Evolutionary conservation across 2,797 vertebrate species (phyloP), one percentile per base, ranked within the genome.

Genomic region (Clarias laeviceps): DNA sequence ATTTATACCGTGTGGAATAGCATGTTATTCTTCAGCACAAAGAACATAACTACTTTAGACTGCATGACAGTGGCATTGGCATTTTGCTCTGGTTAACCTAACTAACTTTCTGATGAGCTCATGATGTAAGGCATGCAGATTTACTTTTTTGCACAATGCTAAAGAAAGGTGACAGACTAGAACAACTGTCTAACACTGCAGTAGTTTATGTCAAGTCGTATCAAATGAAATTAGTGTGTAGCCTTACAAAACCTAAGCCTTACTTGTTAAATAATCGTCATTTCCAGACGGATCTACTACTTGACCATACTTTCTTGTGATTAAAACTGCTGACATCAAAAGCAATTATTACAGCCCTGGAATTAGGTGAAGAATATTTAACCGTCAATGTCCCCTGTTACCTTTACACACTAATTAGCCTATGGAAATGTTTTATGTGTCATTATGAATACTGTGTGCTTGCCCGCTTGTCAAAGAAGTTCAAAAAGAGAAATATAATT

Each of bases 241-340:
- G 32, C 2, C 20, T 61, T 24, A 66, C 61, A 77, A 77, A 66
- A 69, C 65, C 45, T 50, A 50, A 50, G 45, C 45, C 45, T 6
- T 62, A 77, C 57, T 22, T 5, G 20, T 27, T 29, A 65, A 37
- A 24, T 40, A 81, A 40, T 34, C 5, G 0, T 22, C 40, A 40
- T 56, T 74, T 54, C 68, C 32, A 56, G 72, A 85, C 22, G 17
- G 29, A 83, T 54, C 18, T 20, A 22, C 78, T 79, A 37, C 40
- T n/a, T 68, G 57, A 86, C 34, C 76, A n/a, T n/a, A n/a, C 37
- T 40, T 79, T 56, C 27, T 29, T 45, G 88, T 87, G 72, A 89
- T 90, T 88, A 89, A 83, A 73, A 61, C 80, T 61, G 17, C 68
- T 50, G 45, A 86, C 57, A 69, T 79, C 29, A 82, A 85, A 89